These are phyloP conservation scores for Xerus rutilus DNA, from an alignment of 2,797 vertebrate genomes.

Conservation along the genomic window DNA sequence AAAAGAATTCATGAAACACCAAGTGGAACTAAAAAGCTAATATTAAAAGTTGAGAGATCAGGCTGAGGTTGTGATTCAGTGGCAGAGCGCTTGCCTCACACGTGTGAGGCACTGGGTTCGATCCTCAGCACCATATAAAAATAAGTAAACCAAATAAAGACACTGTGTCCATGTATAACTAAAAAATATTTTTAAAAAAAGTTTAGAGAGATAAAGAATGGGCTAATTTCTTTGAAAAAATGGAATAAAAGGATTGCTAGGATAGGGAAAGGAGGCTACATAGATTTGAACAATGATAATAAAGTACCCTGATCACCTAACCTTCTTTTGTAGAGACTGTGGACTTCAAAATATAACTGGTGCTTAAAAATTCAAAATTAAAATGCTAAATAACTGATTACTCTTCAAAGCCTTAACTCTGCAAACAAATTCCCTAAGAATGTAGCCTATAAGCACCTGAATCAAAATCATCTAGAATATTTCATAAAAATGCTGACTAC, in stretches of 20 bases:
- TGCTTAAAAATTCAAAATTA: conserved; percentile 39
- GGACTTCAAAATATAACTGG: not conserved
- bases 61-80: too few species aligned
- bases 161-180: not conserved
- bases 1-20: not conserved
- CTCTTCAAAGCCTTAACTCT: not conserved
- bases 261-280: not conserved
- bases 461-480: not conserved
- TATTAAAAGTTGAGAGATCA: not conserved
- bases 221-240: conserved; percentile 18
- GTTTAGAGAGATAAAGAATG: not conserved
- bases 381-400: not conserved
- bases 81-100: too few species aligned
- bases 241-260: not conserved
- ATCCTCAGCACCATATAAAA: too few species aligned
- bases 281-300: not conserved
- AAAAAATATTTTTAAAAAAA: not conserved
- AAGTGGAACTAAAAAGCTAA: not conserved
- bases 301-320: not conserved
- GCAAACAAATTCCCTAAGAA: not conserved
- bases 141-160: too few species aligned
- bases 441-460: not conserved
- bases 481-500: not conserved
- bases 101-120: too few species aligned
- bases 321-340: not conserved